Percentiles rank a stretch among this genome's conserved stretches.
Evolutionary conservation across 2,888 invertebrate genomes (phyloP).

Genomic region (Sphaerophoria rueppellii): DNA sequence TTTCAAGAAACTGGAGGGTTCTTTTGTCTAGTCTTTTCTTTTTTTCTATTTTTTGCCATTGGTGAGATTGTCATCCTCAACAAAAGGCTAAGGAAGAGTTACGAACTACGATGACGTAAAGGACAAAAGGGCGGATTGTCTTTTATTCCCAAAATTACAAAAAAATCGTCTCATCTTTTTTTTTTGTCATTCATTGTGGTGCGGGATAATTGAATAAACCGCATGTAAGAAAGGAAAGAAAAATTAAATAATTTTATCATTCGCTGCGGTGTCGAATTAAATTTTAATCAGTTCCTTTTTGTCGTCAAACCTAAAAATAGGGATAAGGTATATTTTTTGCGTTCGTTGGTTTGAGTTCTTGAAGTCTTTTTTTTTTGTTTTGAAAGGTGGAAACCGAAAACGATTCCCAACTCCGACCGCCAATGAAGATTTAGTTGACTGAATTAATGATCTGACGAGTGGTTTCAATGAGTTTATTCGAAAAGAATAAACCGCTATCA

Average conservation of each 20-base stretch:
- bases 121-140: conserved; percentile 60
- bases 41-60: background rate
- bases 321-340: background rate
- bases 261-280: conserved; percentile 68
- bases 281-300: conserved; percentile 62
- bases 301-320: background rate
- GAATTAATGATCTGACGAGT: conserved; percentile 58
- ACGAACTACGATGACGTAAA: conserved; percentile 43
- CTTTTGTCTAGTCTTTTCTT: conserved; percentile 32
- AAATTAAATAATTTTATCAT: conserved; percentile 53
- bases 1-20: conserved; percentile 28
- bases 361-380: background rate
- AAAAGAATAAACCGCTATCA: conserved; percentile 16
- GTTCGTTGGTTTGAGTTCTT: too few species aligned
- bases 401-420: background rate
- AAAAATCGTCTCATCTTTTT: conserved; percentile 8
- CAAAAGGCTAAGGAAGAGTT: conserved; percentile 33
- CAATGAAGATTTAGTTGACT: conserved; percentile 65
- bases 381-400: background rate
- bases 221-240: conserved; percentile 48
- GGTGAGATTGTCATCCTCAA: conserved; percentile 34
- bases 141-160: conserved; percentile 14
- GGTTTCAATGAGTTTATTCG: conserved; percentile 32
- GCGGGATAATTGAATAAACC: conserved; percentile 67
- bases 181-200: conserved; percentile 8